Evolutionary conservation across 2,888 invertebrate genomes (phyloP).

Genomic region (Temnothorax unifasciatus): DNA sequence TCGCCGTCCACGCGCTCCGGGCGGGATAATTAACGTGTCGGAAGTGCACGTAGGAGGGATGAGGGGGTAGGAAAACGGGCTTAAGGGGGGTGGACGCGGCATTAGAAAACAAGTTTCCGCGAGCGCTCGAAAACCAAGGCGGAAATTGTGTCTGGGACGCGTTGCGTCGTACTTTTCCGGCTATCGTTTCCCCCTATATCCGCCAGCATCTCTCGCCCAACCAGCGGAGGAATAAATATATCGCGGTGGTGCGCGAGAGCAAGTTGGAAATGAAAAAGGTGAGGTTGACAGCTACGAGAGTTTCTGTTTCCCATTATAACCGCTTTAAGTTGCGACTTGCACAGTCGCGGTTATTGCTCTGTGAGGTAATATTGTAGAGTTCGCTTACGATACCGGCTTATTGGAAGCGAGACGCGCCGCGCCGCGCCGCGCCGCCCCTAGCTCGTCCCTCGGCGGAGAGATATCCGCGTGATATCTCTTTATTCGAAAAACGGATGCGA

Average conservation of each 20-base stretch:
- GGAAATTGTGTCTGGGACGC: constrained; percentile 49
- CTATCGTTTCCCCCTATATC: constrained; percentile 38
- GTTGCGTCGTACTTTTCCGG: constrained; percentile 39
- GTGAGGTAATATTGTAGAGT: constrained; percentile 52
- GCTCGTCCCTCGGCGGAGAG: constrained; percentile 20
- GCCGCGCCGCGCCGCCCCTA: neutral
- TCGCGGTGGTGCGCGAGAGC: constrained; percentile 13
- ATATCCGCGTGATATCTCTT: constrained; percentile 46
- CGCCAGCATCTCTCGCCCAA: constrained; percentile 23
- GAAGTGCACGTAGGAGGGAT: constrained; percentile 4
- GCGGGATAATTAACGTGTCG: constrained; percentile 50
- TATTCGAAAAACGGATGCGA: constrained; percentile 52
- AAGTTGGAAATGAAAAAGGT: constrained; percentile 55
- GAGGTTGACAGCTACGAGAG: constrained; percentile 55
- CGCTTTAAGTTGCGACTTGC: constrained; percentile 50
- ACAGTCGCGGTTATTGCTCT: constrained; percentile 52
- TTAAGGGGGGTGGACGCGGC: constrained; percentile 43
- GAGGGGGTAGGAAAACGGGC: neutral
- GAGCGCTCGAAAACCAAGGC: constrained; percentile 46
- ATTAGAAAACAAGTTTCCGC: constrained; percentile 52
- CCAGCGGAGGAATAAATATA: constrained; percentile 48
- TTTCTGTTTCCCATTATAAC: constrained; percentile 54
- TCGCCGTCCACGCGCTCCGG: constrained; percentile 11
- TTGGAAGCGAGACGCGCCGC: constrained; percentile 41
- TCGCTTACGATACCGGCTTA: constrained; percentile 51